These are phyloP conservation scores for Lacerta bilineata DNA, from an alignment of 2,797 vertebrate species.

Conservation along the genomic window DNA sequence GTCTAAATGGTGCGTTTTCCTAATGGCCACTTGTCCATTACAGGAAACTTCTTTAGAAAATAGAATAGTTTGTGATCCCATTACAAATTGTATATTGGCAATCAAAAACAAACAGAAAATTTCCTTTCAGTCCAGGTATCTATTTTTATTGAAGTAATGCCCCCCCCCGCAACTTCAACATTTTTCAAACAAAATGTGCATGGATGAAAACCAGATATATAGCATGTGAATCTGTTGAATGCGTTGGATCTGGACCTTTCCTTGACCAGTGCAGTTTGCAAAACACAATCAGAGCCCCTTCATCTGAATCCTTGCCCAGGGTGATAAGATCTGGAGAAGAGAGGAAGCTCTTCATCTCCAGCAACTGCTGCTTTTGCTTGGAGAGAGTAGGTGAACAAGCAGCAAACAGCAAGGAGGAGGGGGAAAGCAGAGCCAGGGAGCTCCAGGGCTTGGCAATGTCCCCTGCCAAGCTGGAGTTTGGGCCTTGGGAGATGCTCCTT, in stretches of 20 bases:
- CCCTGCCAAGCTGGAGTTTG: no score
- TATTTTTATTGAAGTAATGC: not conserved
- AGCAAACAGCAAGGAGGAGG: no score
- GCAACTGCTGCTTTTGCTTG: no score
- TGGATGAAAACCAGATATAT: slow-evolving; percentile 36
- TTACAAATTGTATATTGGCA: not conserved
- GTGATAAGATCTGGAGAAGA: no score
- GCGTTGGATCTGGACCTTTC: not conserved
- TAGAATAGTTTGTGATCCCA: not conserved
- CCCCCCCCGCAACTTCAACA: not conserved
- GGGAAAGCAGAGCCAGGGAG: no score
- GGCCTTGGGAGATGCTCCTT: no score
- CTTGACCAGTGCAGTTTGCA: slow-evolving; percentile 29
- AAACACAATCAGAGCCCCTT: not conserved
- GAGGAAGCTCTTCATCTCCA: no score
- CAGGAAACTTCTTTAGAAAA: not conserved
- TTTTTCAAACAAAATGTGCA: not conserved
- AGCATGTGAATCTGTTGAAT: slow-evolving; percentile 7
- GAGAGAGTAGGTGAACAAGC: no score
- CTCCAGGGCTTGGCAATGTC: no score
- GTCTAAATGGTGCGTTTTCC: no score
- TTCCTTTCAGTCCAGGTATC: not conserved
- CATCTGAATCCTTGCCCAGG: no score
- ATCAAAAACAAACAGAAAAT: not conserved
- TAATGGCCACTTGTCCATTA: not conserved